These are phyloP conservation scores for Columba livia DNA, from an alignment of 2,113 vertebrate species.

Conservation along the genomic window DNA sequence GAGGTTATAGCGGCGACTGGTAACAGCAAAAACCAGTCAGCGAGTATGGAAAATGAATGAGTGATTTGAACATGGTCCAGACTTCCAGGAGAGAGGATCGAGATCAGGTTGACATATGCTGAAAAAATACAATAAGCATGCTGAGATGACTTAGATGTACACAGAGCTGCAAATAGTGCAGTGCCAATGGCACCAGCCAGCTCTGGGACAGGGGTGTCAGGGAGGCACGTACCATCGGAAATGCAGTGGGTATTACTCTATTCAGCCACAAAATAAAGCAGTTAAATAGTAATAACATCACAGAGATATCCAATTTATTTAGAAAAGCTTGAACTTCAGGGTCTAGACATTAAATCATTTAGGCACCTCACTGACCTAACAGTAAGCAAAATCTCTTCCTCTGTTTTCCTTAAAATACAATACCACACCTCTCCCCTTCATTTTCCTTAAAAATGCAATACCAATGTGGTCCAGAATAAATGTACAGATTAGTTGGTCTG, in stretches of 20 bases:
- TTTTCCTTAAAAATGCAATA: background rate
- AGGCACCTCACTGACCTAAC: background rate
- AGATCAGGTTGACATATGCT: background rate
- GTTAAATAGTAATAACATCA: background rate
- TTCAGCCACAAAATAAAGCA: background rate
- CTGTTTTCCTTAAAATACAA: background rate
- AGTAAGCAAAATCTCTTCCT: background rate
- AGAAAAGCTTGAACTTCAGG: background rate
- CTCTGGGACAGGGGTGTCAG: background rate
- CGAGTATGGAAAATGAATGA: slow-evolving; percentile 10
- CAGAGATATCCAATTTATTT: background rate
- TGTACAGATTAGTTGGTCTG: background rate
- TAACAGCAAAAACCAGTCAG: slow-evolving; percentile 38
- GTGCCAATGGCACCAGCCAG: background rate
- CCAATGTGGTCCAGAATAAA: background rate
- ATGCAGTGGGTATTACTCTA: background rate
- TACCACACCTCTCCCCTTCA: background rate
- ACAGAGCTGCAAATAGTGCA: background rate
- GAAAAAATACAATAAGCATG: background rate
- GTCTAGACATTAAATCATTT: background rate
- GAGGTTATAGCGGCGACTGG: slow-evolving; percentile 21
- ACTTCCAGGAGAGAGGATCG: background rate
- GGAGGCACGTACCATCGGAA: fast-evolving
- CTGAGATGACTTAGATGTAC: background rate
- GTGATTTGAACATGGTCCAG: background rate